Evolutionary conservation across 2,888 invertebrate species (phyloP).

Genomic region (Cephonodes hylas): DNA sequence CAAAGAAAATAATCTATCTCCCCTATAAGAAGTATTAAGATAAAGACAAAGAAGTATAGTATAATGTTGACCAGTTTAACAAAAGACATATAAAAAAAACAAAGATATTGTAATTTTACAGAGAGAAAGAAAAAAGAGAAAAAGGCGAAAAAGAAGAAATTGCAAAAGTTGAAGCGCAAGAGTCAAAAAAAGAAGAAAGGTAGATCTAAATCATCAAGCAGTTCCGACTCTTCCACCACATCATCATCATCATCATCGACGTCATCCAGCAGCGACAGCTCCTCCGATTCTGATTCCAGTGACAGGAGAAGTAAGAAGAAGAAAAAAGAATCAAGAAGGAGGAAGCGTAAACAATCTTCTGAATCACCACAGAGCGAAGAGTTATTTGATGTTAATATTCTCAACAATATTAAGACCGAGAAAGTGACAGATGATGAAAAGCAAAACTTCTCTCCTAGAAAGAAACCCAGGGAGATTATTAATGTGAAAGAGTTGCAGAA

Average conservation of each 20-base stretch:
- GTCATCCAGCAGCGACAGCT: constrained; percentile 30
- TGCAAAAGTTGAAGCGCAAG: constrained; percentile 56
- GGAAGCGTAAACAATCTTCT: constrained; percentile 49
- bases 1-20: too few relatives aligned
- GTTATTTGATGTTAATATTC: constrained; percentile 64
- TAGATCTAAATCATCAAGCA: constrained; percentile 53
- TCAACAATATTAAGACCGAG: constrained; percentile 74
- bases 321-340: constrained; percentile 37
- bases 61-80: too few relatives aligned
- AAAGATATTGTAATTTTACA: constrained; percentile 29
- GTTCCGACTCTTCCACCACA: constrained; percentile 28
- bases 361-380: constrained; percentile 59
- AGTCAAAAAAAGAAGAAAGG: constrained; percentile 57
- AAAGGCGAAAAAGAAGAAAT: constrained; percentile 59
- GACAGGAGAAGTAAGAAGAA: constrained; percentile 39
- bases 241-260: constrained; percentile 19
- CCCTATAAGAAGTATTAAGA: too few relatives aligned
- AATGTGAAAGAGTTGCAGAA: constrained; percentile 72
- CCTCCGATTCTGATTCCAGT: too few relatives aligned
- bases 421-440: constrained; percentile 67
- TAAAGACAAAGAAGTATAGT: too few relatives aligned
- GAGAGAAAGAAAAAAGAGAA: constrained; percentile 54
- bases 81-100: too few relatives aligned
- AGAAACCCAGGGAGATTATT: constrained; percentile 65
- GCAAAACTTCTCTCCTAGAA: constrained; percentile 57